Conservation (phyloP, 2,797 vertebrate genomes). For the Anableps anableps region DNA sequence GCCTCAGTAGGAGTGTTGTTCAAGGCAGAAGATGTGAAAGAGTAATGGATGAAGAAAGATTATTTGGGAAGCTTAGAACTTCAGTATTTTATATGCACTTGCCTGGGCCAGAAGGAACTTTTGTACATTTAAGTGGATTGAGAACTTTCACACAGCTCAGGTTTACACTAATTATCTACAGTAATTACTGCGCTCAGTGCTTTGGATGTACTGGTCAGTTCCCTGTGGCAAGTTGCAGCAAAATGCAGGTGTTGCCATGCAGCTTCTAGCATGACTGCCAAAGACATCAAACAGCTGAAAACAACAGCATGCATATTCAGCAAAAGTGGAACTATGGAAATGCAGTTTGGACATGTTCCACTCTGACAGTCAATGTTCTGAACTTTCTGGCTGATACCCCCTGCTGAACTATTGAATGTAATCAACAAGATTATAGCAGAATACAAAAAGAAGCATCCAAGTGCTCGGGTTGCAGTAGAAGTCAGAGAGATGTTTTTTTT, state of each 20-base stretch:
- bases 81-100: too few species aligned
- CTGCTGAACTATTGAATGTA: slow-evolving; percentile 17
- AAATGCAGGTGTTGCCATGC: slow-evolving; percentile 7
- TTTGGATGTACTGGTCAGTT: slow-evolving; percentile 8
- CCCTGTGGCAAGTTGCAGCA: not conserved
- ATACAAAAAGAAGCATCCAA: slow-evolving; percentile 34
- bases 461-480: slow-evolving; percentile 18
- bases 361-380: slow-evolving; percentile 14
- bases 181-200: not conserved
- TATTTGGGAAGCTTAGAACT: too few species aligned
- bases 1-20: too few species aligned
- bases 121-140: not conserved
- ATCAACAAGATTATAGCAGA: slow-evolving; percentile 29
- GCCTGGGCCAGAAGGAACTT: not conserved
- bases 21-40: too few species aligned
- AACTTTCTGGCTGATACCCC: slow-evolving; percentile 25
- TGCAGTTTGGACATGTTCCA: not conserved
- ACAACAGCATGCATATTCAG: not conserved
- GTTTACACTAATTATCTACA: not conserved
- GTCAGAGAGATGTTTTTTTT: slow-evolving; percentile 39
- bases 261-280: not conserved
- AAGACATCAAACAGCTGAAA: not conserved
- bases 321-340: not conserved
- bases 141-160: not conserved
- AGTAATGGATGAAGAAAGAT: too few species aligned